Conservation (phyloP, 2,113 vertebrate species). For the Polypterus senegalus region DNA sequence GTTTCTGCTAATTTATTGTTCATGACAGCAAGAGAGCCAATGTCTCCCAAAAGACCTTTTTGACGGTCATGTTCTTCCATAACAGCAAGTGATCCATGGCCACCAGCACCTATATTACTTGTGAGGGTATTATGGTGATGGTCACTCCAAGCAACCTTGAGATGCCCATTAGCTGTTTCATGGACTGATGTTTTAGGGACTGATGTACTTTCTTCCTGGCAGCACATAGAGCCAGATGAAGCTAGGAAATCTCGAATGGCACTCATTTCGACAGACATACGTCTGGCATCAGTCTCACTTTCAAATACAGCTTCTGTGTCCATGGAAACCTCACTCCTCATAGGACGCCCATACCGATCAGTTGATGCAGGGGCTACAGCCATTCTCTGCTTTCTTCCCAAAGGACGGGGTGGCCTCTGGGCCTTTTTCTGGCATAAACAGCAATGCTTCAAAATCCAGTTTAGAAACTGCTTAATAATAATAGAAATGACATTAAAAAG, state of each 20-base stretch:
- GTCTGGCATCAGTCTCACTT: constrained; percentile 50
- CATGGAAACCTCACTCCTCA: constrained; percentile 42
- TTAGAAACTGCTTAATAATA: constrained; percentile 60
- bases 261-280: constrained; percentile 59
- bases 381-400: background rate
- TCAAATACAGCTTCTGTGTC: constrained; percentile 45
- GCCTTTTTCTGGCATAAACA: constrained; percentile 27
- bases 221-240: background rate
- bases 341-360: constrained; percentile 16
- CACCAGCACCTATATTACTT: background rate
- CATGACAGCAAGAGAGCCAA: constrained; percentile 56
- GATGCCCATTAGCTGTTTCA: constrained; percentile 3
- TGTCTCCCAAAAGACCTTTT: constrained; percentile 28
- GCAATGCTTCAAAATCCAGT: constrained; percentile 52
- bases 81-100: background rate
- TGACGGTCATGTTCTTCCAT: background rate
- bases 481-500: constrained; percentile 62
- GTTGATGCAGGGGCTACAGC: constrained; percentile 12
- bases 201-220: constrained; percentile 3
- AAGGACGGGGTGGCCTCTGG: constrained; percentile 11
- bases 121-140: too few species aligned
- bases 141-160: background rate
- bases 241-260: constrained; percentile 56
- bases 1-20: constrained; percentile 61
- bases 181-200: background rate